Evolutionary conservation across 2,888 invertebrate genomes (phyloP), one percentile per base, ranked within the genome.

Genomic region (Campoplex capitator): DNA sequence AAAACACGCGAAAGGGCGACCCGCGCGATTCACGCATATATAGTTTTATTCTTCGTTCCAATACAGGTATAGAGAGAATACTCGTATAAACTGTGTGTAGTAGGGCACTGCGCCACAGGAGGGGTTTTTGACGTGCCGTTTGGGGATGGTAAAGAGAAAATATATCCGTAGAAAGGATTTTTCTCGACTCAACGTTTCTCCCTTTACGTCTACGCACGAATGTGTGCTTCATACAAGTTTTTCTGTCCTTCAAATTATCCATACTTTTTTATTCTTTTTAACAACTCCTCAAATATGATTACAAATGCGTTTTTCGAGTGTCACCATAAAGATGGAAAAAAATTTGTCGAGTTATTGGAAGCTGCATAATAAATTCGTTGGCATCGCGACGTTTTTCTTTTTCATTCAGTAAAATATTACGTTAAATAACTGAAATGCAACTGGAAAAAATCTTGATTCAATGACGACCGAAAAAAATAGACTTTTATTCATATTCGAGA

Each of bases 1-100:
- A 79, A 82, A 81, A 84, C 84, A 82, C 84, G 84, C 82, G 87
- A 82, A 77, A 84, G 84, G 83, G 84, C 67, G 67, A 32, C 75
- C 42, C 68, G 70, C 77, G 75, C 82, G 78, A 82, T 35, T 74
- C n/a, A n/a, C 84, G 58, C 67, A 78, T 71, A 54, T 70, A 56
- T 18, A 74, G 58, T 77, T 74, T 73, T 80, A 68, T 71, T 45
- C 65, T 48, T 38, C 13, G 18, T n/a, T 35, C 54, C 54, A 51
- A 68, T 80, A 71, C 86, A 78, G 58, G 71, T 86, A 73, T 83
- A 75, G 2, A 16, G 13, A n/a, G n/a, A n/a, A n/a, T n/a, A n/a
- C n/a, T 32, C 32, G 2, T 9, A 54, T 51, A 56, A 28, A 42
- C 38, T 23, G 65, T 23, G 48, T n/a, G 45, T 32, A 32, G 0